Percentiles rank a stretch among this genome's conserved stretches.
These are phyloP conservation scores for Corythornis cristatus DNA, from an alignment of 2,113 vertebrate species.

Conservation along the genomic window DNA sequence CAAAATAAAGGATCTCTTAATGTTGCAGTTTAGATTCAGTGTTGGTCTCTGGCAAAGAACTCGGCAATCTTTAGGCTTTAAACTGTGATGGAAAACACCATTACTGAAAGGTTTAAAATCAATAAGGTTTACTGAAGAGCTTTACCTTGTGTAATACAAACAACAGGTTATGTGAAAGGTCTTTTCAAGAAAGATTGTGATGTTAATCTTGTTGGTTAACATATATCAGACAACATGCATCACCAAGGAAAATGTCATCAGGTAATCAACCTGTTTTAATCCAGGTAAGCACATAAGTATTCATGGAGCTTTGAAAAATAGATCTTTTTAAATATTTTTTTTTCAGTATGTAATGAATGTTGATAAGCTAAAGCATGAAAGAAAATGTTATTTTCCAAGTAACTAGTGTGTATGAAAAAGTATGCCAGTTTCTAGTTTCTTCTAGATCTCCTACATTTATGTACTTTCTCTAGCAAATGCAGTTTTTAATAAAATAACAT, in stretches of 20 bases:
- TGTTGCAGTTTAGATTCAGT: neutral
- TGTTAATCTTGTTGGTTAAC: neutral
- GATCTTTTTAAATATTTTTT: neutral
- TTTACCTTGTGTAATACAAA: neutral
- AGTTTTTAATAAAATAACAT: neutral
- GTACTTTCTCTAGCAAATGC: fast-evolving
- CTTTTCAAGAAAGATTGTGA: neutral
- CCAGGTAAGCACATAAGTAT: neutral
- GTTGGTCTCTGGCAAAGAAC: neutral
- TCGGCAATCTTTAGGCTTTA: neutral
- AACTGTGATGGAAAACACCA: neutral
- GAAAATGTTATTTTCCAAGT: neutral
- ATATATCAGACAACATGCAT: neutral
- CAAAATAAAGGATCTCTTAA: neutral
- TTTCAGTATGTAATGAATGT: too few species aligned
- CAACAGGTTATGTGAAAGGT: neutral
- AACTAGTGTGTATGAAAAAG: neutral
- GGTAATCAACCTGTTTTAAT: neutral
- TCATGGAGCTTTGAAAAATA: neutral
- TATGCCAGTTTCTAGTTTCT: neutral
- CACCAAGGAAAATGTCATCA: neutral
- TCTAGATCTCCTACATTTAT: neutral
- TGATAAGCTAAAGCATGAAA: neutral
- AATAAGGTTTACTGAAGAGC: neutral
- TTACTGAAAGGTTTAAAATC: constrained; percentile 5